A percentile compares a stretch with the other conserved stretches of the same genome.
Conservation (phyloP, 2,888 invertebrate species). For the Monochamus alternatus region DNA sequence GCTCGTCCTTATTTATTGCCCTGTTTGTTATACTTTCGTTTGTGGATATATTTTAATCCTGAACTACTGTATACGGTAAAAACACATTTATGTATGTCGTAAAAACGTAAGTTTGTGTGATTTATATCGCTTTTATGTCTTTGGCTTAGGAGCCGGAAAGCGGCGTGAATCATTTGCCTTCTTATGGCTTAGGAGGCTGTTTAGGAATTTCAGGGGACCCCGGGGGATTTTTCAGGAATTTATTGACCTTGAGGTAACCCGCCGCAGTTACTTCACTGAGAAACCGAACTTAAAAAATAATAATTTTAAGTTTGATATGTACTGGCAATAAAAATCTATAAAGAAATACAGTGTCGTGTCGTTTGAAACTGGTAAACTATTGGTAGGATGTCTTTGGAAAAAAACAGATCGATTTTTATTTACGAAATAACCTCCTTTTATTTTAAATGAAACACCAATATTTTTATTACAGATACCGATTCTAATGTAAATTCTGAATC, state of each 20-base stretch:
- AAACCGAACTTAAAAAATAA: too few species aligned
- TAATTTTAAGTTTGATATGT: too few species aligned
- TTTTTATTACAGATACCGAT: too few species aligned
- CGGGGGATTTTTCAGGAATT: constrained; percentile 3
- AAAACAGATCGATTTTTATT: too few species aligned
- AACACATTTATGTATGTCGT: constrained; percentile 33
- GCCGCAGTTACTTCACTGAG: too few species aligned
- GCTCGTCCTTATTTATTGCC: constrained; percentile 31
- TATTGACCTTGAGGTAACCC: background rate
- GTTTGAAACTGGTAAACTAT: too few species aligned
- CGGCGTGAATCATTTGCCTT: constrained; percentile 24
- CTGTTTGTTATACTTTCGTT: constrained; percentile 26
- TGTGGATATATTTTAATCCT: constrained; percentile 30
- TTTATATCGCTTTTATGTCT: constrained; percentile 28
- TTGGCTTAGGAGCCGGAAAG: constrained; percentile 21
- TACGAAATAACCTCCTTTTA: too few species aligned
- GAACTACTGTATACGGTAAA: constrained; percentile 30
- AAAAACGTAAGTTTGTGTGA: constrained; percentile 35
- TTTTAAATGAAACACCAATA: too few species aligned
- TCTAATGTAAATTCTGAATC: too few species aligned
- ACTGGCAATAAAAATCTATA: too few species aligned
- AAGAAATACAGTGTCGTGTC: too few species aligned
- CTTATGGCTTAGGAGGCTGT: background rate
- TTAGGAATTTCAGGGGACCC: background rate
- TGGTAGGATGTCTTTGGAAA: too few species aligned